phyloP scores from a whole-genome alignment of 2,113 vertebrate species.

The Tachysurus fulvidraco region DNA sequence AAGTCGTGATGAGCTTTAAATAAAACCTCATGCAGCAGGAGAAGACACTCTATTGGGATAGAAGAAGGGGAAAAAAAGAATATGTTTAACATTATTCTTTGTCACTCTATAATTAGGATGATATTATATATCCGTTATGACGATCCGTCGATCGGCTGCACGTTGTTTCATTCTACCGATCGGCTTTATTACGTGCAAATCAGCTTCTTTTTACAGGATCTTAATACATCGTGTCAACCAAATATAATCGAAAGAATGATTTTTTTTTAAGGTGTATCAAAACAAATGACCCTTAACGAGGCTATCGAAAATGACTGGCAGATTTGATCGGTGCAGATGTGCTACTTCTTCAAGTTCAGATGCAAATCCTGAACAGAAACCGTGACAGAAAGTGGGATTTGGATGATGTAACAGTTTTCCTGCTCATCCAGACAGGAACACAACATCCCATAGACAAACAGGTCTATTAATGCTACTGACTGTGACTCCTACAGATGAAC shows the following conservation, averaged over 20 bases:
- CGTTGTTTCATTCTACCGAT: background rate
- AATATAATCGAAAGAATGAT: background rate
- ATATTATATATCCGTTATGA: background rate
- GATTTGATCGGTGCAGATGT: background rate
- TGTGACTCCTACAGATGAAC: background rate
- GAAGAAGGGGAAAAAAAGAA: background rate
- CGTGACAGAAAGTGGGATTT: background rate
- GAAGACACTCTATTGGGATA: background rate
- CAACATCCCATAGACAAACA: background rate
- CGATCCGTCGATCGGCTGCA: background rate
- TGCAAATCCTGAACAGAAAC: background rate
- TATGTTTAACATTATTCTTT: background rate
- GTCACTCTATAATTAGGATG: background rate
- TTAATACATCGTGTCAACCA: background rate
- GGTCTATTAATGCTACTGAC: background rate
- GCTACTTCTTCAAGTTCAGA: background rate
- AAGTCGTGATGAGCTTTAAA: background rate
- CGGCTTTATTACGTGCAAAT: background rate
- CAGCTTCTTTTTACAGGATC: background rate
- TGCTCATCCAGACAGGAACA: background rate
- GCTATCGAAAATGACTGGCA: background rate
- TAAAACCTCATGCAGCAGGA: background rate
- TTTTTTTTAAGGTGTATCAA: too few relatives aligned
- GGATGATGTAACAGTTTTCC: background rate
- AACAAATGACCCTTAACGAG: background rate